Conservation (phyloP, 2,113 vertebrate species). For the Saimiri boliviensis region DNA sequence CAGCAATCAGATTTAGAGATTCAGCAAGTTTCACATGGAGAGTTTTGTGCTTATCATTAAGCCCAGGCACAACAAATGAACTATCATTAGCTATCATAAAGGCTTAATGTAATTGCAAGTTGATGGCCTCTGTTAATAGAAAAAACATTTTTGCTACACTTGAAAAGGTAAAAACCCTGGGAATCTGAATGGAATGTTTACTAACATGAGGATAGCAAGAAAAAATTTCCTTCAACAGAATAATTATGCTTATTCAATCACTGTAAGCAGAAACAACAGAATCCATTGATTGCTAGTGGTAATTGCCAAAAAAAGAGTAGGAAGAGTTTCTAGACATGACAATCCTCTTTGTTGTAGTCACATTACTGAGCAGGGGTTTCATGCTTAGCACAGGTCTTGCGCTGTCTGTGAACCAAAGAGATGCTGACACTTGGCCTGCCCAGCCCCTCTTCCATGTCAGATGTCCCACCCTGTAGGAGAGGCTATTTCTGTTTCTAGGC, state of each 20-base stretch:
- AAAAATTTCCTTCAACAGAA: neutral
- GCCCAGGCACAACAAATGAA: neutral
- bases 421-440: neutral
- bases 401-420: neutral
- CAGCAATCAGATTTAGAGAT: neutral
- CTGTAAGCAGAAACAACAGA: neutral
- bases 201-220: neutral
- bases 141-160: neutral
- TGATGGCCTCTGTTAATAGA: slow-evolving; percentile 16
- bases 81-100: slow-evolving; percentile 16
- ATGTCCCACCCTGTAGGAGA: neutral
- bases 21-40: neutral
- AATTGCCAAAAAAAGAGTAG: neutral
- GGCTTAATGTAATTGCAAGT: neutral
- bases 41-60: neutral
- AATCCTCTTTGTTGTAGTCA: neutral
- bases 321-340: neutral
- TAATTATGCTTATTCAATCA: neutral
- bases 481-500: slow-evolving; percentile 46
- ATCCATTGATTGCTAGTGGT: neutral
- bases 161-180: slow-evolving; percentile 10
- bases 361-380: neutral
- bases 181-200: neutral
- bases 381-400: neutral
- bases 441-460: neutral